Evolutionary conservation across 2,113 vertebrate species (phyloP).

Genomic region (Myotis yumanensis): DNA sequence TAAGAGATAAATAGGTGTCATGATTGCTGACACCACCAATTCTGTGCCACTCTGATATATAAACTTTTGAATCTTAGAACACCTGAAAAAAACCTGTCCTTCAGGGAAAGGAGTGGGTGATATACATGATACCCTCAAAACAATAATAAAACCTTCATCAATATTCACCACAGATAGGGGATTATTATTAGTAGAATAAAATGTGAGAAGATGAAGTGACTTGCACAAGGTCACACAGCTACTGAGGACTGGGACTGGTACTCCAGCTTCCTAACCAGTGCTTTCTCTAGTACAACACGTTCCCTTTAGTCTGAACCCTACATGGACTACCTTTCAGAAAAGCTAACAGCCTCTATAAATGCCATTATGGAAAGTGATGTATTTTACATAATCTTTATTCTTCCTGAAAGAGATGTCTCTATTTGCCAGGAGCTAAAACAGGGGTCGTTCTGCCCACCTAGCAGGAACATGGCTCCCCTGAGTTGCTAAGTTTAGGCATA

Average conservation of each 20-base stretch:
- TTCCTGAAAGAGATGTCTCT: conserved; percentile 10
- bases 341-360: conserved; percentile 17
- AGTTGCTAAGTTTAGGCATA: conserved; percentile 6
- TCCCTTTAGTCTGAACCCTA: background rate
- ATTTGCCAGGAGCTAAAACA: background rate
- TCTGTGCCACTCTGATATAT: background rate
- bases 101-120: background rate
- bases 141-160: background rate
- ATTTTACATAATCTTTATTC: conserved; percentile 3
- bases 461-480: background rate
- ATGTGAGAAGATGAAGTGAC: background rate
- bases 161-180: background rate
- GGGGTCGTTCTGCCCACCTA: background rate
- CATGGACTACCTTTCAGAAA: background rate
- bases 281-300: background rate
- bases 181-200: background rate
- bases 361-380: conserved; percentile 5
- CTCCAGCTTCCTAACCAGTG: background rate
- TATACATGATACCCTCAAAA: background rate
- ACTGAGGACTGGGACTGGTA: background rate
- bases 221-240: background rate
- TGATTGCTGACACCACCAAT: background rate
- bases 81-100: conserved; percentile 5
- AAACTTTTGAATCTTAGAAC: background rate
- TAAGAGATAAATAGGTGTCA: background rate